phyloP scores from a whole-genome alignment of 2,888 invertebrate species.

The Drosophila bunnanda region DNA sequence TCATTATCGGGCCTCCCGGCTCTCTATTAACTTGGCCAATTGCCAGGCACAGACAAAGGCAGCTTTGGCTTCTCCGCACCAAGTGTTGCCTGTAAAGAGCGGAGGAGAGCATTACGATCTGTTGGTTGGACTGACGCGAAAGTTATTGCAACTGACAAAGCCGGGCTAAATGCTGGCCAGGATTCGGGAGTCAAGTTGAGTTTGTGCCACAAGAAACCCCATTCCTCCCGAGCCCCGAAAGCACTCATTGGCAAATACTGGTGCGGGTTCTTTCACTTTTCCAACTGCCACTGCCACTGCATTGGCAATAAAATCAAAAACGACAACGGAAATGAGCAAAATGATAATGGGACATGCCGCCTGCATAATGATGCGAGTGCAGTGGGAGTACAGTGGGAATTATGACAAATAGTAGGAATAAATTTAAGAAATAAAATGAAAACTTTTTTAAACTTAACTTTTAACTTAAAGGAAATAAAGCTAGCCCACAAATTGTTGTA shows the following conservation, averaged over 20 bases:
- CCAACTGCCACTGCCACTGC: slow-evolving; percentile 4
- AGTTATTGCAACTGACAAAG: slow-evolving; percentile 77
- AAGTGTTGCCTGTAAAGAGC: slow-evolving; percentile 55
- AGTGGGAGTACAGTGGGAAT: slow-evolving; percentile 20
- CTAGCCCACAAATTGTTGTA: no score
- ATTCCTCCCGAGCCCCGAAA: slow-evolving; percentile 43
- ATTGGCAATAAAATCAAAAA: slow-evolving; percentile 36
- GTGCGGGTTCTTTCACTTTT: slow-evolving; percentile 10
- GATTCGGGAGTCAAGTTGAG: slow-evolving; percentile 14
- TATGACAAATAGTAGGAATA: no score
- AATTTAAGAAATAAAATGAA: no score
- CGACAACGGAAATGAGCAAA: slow-evolving; percentile 70
- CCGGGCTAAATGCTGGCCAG: slow-evolving; percentile 38
- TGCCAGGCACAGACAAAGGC: slow-evolving; percentile 71
- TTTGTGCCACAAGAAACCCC: slow-evolving; percentile 13
- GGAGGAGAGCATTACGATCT: slow-evolving; percentile 57
- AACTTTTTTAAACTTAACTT: no score
- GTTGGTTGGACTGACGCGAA: slow-evolving; percentile 72
- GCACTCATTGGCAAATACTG: slow-evolving; percentile 57
- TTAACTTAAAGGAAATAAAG: no score
- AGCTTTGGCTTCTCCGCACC: slow-evolving; percentile 50
- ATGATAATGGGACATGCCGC: slow-evolving; percentile 69
- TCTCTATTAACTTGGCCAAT: slow-evolving; percentile 80
- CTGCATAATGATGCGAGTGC: slow-evolving; percentile 63
- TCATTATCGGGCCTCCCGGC: slow-evolving; percentile 66